phyloP scores from a whole-genome alignment of 2,113 vertebrate species.

The Dicentrarchus labrax region DNA sequence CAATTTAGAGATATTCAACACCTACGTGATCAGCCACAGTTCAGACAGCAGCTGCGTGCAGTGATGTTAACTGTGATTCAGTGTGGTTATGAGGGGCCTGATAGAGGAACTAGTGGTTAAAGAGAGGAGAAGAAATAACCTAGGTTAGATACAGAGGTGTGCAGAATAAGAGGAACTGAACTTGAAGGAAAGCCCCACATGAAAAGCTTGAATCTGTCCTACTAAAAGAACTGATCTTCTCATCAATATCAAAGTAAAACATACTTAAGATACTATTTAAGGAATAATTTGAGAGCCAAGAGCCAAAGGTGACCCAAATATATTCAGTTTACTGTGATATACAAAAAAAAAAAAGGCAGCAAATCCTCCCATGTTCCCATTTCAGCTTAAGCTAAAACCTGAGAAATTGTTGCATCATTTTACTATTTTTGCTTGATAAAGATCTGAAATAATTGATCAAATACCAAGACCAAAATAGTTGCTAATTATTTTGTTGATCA shows the following conservation, averaged over 20 bases:
- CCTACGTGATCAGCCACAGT: background rate
- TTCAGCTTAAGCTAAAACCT: background rate
- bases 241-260: background rate
- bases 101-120: constrained; percentile 47
- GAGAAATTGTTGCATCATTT: background rate
- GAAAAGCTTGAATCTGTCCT: background rate
- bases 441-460: background rate
- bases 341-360: background rate
- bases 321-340: background rate
- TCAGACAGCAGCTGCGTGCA: constrained; percentile 27
- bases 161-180: constrained; percentile 22
- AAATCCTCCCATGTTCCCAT: background rate
- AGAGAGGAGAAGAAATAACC: constrained; percentile 46
- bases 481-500: background rate
- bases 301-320: background rate
- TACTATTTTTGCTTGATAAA: background rate
- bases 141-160: background rate
- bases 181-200: constrained; percentile 1
- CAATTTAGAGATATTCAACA: background rate
- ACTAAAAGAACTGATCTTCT: background rate
- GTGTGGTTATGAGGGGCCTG: background rate
- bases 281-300: background rate
- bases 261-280: background rate
- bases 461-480: background rate
- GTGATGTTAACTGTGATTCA: constrained; percentile 26